Percentiles rank a stretch among this genome's conserved stretches.
Conservation (phyloP, 2,797 vertebrate genomes). For the Mus minutoides region DNA sequence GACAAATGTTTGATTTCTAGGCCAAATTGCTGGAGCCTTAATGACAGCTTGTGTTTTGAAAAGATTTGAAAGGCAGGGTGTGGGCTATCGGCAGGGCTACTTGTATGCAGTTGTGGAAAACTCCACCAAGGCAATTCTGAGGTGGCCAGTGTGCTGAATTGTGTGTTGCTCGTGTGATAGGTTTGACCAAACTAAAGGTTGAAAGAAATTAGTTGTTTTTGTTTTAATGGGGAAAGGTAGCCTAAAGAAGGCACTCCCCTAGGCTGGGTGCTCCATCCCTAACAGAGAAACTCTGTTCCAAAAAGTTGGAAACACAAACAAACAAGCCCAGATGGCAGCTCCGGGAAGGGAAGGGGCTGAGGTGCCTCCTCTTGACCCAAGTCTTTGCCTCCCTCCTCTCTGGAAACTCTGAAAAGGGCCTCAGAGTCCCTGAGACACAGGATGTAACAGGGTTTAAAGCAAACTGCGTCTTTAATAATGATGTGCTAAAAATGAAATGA, state of each 20-base stretch:
- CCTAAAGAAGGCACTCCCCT: slow-evolving; percentile 82
- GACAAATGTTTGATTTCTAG: slow-evolving; percentile 49
- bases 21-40: slow-evolving; percentile 66
- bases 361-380: slow-evolving; percentile 71
- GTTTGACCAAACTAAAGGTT: slow-evolving; percentile 68
- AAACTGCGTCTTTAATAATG: not conserved
- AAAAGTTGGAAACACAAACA: slow-evolving; percentile 87
- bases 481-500: slow-evolving; percentile 17
- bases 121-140: not conserved
- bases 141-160: not conserved
- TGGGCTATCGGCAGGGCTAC: not conserved
- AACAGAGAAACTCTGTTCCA: slow-evolving; percentile 86
- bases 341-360: slow-evolving; percentile 66
- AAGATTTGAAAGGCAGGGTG: slow-evolving; percentile 13
- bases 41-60: slow-evolving; percentile 72
- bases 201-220: slow-evolving; percentile 16
- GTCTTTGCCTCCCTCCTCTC: slow-evolving; percentile 62
- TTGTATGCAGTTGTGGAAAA: not conserved
- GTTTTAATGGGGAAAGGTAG: slow-evolving; percentile 50
- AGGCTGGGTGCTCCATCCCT: slow-evolving; percentile 80
- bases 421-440: not conserved
- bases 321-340: slow-evolving; percentile 88
- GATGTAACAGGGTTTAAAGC: slow-evolving; percentile 42
- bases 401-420: slow-evolving; percentile 38
- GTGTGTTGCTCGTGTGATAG: not conserved